Evolutionary conservation across 2,113 vertebrate genomes (phyloP), one percentile per base, ranked within the genome.

Genomic region (Rhineura floridana): DNA sequence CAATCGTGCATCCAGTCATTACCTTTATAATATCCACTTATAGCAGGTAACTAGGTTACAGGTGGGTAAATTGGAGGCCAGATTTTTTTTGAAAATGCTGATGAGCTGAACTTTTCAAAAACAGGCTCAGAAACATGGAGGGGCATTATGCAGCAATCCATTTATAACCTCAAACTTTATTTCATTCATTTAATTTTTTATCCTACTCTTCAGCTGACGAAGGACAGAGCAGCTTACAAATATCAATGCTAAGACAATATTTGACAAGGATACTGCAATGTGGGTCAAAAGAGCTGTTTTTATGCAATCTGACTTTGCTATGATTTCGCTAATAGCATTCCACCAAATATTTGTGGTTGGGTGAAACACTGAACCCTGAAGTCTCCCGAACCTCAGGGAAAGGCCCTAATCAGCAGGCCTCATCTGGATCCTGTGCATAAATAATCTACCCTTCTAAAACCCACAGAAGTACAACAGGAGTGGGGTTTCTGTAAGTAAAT

Each of bases 401-500:
- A 87, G 67, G 28, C 17, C 55, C 42, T 81, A 55, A 83, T 83
- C 70, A 12, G 62, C n/a, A 76, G 25, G 30, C 44, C 44, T 73
- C 65, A 76, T 65, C 59, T 48, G 44, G 13, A 30, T 87, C 28
- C 42, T 75, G 6, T 36, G 42, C 93, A 92, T 90, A 72, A 21
- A 82, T 75, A 59, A 75, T 46, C 33, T 21, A 75, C n/a, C 86
- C 77, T 79, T 86, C 65, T 81, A 89, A 87, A 84, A n/a, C 33
- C 33, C 73, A 28, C 90, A 82, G 87, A 84, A 90, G 83, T 42
- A 39, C 86, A 86, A 55, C 42, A 85, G 78, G 59, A 85, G 92
- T 85, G 77, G 2, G 28, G 88, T 91, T 85, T 87, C 88, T 79
- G 59, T 90, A 93, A 76, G 77, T 90, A 80, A 84, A 86, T 65